Conservation (phyloP, 2,113 vertebrate genomes). For the Sporophila hypoxantha region DNA sequence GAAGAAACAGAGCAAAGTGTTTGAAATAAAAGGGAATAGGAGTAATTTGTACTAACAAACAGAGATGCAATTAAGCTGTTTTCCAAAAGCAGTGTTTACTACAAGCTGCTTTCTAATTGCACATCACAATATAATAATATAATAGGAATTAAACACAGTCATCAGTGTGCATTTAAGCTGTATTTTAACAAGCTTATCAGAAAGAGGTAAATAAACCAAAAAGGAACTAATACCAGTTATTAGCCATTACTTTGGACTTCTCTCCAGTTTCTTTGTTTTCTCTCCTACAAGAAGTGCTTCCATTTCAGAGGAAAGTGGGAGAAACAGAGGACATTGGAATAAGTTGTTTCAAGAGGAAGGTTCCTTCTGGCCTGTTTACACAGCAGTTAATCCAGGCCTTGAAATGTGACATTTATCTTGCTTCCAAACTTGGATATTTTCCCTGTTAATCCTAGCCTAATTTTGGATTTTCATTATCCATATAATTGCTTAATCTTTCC, state of each 20-base stretch:
- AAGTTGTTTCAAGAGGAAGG: background rate
- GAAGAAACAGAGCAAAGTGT: background rate
- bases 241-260: background rate
- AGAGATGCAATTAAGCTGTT: background rate
- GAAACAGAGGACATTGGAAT: background rate
- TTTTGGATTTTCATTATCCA: slow-evolving; percentile 43
- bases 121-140: background rate
- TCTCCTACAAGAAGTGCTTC: background rate
- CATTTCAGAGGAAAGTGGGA: background rate
- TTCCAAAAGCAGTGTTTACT: background rate
- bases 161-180: background rate
- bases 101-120: background rate
- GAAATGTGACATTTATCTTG: background rate
- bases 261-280: background rate
- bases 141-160: background rate
- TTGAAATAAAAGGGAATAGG: background rate
- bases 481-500: slow-evolving; percentile 40
- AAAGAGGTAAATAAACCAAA: background rate
- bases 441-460: slow-evolving; percentile 23
- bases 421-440: slow-evolving; percentile 45
- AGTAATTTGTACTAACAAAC: background rate
- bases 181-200: background rate
- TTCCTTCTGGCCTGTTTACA: background rate
- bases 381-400: background rate
- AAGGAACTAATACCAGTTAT: background rate